Percentiles rank a stretch among this genome's conserved stretches.
These are phyloP conservation scores for Canis aureus DNA, from an alignment of 2,113 vertebrate species.

Conservation along the genomic window DNA sequence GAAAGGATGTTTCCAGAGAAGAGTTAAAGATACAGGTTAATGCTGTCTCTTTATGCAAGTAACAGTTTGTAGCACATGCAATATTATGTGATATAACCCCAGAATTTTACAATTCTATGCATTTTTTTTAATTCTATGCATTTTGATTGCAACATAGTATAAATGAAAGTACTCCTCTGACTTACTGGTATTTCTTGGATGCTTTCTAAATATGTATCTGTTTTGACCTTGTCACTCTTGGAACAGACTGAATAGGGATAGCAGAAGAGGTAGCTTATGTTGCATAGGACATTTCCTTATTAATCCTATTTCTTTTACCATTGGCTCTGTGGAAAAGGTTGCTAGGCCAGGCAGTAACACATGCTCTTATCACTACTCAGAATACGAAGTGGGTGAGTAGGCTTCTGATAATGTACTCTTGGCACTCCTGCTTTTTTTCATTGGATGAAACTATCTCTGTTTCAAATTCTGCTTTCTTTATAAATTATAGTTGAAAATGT, in stretches of 20 bases:
- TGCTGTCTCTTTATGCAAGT: not conserved
- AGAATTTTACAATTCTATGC: not conserved
- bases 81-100: not conserved
- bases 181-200: not conserved
- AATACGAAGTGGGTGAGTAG: not conserved
- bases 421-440: not conserved
- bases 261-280: not conserved
- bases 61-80: not conserved
- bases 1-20: not conserved
- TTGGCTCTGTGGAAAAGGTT: not conserved
- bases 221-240: not conserved
- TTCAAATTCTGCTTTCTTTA: not conserved
- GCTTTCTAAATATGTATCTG: not conserved
- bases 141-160: not conserved
- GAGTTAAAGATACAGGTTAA: not conserved
- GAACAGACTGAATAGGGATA: not conserved
- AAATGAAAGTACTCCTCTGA: not conserved
- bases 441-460: not conserved
- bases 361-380: not conserved
- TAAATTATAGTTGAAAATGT: slow-evolving; percentile 26
- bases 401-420: not conserved
- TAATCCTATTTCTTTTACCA: not conserved
- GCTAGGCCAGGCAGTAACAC: not conserved
- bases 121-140: not conserved
- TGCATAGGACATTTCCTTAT: not conserved